phyloP scores from a whole-genome alignment of 2,113 vertebrate species.

The Zonotrichia leucophrys region DNA sequence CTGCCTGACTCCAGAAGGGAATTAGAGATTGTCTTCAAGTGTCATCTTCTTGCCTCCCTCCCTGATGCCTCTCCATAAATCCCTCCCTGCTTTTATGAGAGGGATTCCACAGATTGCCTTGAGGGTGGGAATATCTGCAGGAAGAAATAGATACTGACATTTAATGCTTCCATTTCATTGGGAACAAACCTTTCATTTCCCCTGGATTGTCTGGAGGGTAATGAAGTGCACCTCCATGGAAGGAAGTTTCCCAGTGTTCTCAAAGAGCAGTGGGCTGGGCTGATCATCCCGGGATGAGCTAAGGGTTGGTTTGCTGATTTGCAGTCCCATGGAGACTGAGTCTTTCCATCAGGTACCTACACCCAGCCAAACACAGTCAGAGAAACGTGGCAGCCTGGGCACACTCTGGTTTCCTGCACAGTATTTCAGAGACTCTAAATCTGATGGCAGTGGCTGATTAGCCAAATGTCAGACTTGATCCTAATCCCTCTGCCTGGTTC shows the following conservation, averaged over 20 bases:
- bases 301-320: neutral
- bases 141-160: neutral
- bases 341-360: neutral
- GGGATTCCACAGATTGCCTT: neutral
- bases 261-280: neutral
- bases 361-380: neutral
- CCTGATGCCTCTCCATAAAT: neutral
- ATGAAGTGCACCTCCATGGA: neutral
- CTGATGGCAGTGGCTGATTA: neutral
- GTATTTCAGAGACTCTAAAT: neutral
- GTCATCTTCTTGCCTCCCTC: neutral
- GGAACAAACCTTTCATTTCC: neutral
- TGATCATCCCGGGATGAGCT: neutral
- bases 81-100: neutral
- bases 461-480: neutral
- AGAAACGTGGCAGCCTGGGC: neutral
- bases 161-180: neutral
- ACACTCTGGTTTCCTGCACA: neutral
- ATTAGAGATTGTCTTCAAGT: neutral
- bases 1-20: neutral
- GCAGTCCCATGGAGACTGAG: neutral
- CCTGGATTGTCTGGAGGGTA: neutral
- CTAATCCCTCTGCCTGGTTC: neutral
- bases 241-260: neutral
- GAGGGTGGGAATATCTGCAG: neutral